Conservation (phyloP, 2,113 vertebrate species). For the Sisor rabdophorus region DNA sequence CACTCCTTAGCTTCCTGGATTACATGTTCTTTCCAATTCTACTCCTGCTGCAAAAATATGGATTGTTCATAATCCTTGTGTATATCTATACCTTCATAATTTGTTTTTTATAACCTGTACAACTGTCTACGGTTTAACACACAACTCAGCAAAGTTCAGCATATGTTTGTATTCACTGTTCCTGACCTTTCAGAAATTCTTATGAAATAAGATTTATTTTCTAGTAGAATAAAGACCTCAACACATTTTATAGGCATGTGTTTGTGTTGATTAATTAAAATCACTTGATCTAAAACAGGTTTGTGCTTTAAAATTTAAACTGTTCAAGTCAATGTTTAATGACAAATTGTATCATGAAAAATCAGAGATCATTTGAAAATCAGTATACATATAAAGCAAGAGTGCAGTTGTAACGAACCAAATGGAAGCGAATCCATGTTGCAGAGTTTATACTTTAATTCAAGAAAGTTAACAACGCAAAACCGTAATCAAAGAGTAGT, state of each 20-base stretch:
- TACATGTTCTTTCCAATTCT: conserved; percentile 25
- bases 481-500: too few relatives aligned
- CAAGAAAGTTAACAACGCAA: too few relatives aligned
- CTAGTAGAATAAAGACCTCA: conserved; percentile 60
- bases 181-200: conserved; percentile 72
- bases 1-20: background rate
- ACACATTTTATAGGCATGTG: conserved; percentile 38
- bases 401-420: background rate
- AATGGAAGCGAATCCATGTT: too few relatives aligned
- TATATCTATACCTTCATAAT: conserved; percentile 16
- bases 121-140: conserved; percentile 46
- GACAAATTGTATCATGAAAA: too few relatives aligned
- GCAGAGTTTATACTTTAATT: too few relatives aligned
- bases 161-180: conserved; percentile 56
- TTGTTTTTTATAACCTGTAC: conserved; percentile 35
- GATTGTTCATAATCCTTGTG: conserved; percentile 4
- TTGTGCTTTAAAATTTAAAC: background rate
- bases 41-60: conserved; percentile 39
- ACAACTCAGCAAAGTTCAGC: conserved; percentile 56
- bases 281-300: background rate
- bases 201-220: conserved; percentile 65
- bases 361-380: too few relatives aligned
- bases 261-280: too few relatives aligned
- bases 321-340: too few relatives aligned
- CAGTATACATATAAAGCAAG: background rate